Base-by-base conservation (phyloP, 2,113 vertebrate species). In the Acinonyx jubatus region DNA sequence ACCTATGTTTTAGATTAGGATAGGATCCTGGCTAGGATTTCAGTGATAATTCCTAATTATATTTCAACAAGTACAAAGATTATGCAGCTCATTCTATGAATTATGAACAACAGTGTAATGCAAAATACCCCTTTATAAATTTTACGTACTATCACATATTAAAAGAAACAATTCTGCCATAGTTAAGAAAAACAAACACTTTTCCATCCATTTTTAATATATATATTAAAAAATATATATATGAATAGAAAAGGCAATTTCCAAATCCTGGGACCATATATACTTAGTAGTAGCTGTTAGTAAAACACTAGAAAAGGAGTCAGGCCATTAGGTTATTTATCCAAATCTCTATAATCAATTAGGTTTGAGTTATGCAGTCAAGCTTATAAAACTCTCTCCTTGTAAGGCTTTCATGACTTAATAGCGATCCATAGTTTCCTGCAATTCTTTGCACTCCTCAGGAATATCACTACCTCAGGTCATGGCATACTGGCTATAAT, bases 381-480 rank as follows among this genome's bases (percentile, higher is more conserved):
- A 69, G 69, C 45, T 90, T 94, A 41, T 15, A 92, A n/a, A 84
- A 33, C 23, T 92, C 78, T 79, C 41, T 92, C 78, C 79, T 89
- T 84, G 31, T 45, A 90, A 94, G 48, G 68, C 36, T 85, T 91
- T 90, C 50, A 18, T 36, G 55, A 38, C 52, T 81, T n/a, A 36
- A 29, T 0, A 73, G 76, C 36, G 25, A 50, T 25, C 38, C 18
- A 3, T 9, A 29, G 29, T 80, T 78, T 81, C 63, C 87, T 73
- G 27, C 45, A 68, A 31, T 41, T 96, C 31, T 76, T 71, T 85
- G 31, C 79, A 73, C 3, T 55, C 33, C 92, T 84, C 84, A 93
- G 97, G 98, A 97, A 85, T 79, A 41, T 36, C 94, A 65, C 96
- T 97, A 96, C 91, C 88, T 98, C 83, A 55, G 79, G 65, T 31